phyloP scores from a whole-genome alignment of 2,888 invertebrate species.

The Synergus laeviventris region DNA sequence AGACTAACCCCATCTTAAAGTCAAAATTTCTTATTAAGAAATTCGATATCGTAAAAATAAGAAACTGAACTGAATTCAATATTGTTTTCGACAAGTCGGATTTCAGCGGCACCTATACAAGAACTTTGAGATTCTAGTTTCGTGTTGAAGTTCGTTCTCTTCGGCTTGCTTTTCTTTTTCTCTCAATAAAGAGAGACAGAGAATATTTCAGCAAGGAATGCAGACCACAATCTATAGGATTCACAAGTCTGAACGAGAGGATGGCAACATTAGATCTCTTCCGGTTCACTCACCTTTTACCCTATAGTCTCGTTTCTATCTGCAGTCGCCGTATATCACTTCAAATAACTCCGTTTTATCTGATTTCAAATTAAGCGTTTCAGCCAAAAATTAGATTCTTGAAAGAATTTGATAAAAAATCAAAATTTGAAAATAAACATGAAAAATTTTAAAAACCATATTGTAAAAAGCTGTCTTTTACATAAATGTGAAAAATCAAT shows the following conservation, averaged over 20 bases:
- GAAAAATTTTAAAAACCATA: too few species aligned
- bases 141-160: background rate
- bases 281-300: slow-evolving; percentile 51
- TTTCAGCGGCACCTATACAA: slow-evolving; percentile 8
- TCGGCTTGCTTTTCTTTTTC: background rate
- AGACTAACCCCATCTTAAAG: slow-evolving; percentile 11
- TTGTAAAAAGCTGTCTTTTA: background rate
- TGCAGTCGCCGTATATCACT: background rate
- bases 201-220: slow-evolving; percentile 50
- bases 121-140: slow-evolving; percentile 1
- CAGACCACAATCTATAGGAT: slow-evolving; percentile 58
- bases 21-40: slow-evolving; percentile 11
- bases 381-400: background rate
- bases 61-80: background rate
- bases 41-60: slow-evolving; percentile 31
- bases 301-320: background rate
- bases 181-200: slow-evolving; percentile 16
- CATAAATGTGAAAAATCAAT: background rate
- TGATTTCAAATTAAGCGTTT: background rate
- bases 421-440: too few species aligned
- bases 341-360: background rate
- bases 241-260: slow-evolving; percentile 47
- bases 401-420: too few species aligned
- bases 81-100: slow-evolving; percentile 26
- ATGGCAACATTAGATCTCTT: slow-evolving; percentile 60